Evolutionary conservation across 2,888 invertebrate species (phyloP), one percentile per base, ranked within the genome.

Genomic region (Tachina lurida): DNA sequence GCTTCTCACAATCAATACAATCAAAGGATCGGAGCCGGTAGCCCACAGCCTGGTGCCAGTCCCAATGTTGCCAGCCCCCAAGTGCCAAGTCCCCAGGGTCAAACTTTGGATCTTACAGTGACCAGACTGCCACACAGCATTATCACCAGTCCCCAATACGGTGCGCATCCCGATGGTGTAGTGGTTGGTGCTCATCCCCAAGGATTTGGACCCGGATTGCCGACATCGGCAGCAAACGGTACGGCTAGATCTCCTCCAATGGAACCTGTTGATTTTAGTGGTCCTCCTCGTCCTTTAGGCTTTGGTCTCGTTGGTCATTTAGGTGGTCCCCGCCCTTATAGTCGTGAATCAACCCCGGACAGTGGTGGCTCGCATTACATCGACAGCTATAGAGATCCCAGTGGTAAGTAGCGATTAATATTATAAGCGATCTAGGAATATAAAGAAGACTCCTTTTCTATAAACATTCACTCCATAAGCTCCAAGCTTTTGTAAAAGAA

Each of bases 11-110:
- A 91, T 87, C 92, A 92, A 87, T 92, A 94, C 93, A 91, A 90
- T 87, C 92, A 93, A 89, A 91, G 93, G 60, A 91, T 93, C 87
- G 91, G 92, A 87, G 96, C 96, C 89, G 92, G 91, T 22, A 96
- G 96, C 93, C 97, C 97, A 88, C 97, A 96, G 93, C 96, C 97
- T 84, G 97, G 97, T 89, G 96, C 97, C 88, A 97, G 97, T 93
- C 97, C 97, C 88, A 95, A 96, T 91, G 95, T 96, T 88, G 96
- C 97, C 91, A 97, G 97, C 94, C 97, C 97, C 88, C 97, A 97
- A 94, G 97, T 97, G 93, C 97, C 97, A 91, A 97, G 97, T 94
- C 97, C 97, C 87, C 97, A 97, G 94, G 97, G 97, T 90, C 97
- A 97, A 93, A 97, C 97, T 90, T 94, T 97, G 93, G 97, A 97